Base-by-base conservation (phyloP, 2,888 invertebrate species). In the Drosophila mimetica region DNA sequence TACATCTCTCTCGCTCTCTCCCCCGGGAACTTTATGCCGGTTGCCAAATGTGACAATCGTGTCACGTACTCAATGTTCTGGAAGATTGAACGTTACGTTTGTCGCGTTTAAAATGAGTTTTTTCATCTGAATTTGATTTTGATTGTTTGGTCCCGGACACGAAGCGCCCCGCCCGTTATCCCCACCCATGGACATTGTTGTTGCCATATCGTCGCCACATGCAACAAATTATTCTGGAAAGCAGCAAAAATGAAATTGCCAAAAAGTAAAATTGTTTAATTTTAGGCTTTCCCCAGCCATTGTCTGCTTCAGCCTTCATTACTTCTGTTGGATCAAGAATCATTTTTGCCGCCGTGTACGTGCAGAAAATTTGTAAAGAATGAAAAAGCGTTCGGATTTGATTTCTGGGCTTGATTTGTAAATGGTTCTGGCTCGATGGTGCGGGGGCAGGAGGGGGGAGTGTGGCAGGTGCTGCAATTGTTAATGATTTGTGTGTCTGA, bases 61-160 rank as follows among this genome's bases (percentile, higher is more conserved):
- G 86, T 89, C 89, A 89, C 90, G 89, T 89, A 86, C 79, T 77
- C 79, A 82, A 82, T 84, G 90, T 89, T 89, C 90, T 90, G 86
- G 86, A 90, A 89, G 90, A 89, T 89, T 89, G 90, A 90, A 89
- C 89, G 88, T 86, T 89, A 89, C 89, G 90, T 90, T 89, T 89
- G 89, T 89, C 86, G 90, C 84, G 83, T 89, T 81, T 83, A 82
- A 87, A 90, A 89, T 90, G 82, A 89, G 85, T 78, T 89, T 89
- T 75, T 74, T 61, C 63, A 65, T 46, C 75, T 71, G 88, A 88
- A 85, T 85, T 88, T 88, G 85, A 85, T 88, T 85, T 85, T 85
- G 85, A 85, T 85, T 88, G 88, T 88, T 88, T 81, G 88, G 79
- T 74, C 67, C 78, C 84, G 79, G 79, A 78, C 76, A 71, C 76